Conservation (phyloP, 92 coral and sea anemone species). For the Chrysogorgia sp. region DNA sequence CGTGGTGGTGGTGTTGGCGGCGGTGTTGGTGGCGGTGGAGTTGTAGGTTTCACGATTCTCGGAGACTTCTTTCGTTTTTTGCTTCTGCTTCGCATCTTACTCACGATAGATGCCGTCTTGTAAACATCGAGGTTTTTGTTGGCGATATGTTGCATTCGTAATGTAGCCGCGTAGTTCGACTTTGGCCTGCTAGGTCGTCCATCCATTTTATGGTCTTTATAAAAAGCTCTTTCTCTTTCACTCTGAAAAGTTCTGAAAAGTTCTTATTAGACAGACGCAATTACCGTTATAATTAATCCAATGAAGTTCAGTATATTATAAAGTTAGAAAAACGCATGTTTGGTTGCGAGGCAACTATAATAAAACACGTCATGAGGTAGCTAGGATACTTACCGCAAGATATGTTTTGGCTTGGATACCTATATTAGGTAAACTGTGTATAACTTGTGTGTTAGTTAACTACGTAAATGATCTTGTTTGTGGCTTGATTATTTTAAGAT, state of each 20-base stretch:
- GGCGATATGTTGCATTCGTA: conserved; percentile 20
- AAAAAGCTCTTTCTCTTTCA: not conserved
- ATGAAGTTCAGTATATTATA: not conserved
- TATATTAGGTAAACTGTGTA: too few relatives aligned
- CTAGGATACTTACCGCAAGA: conserved; percentile 7
- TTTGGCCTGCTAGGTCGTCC: conserved; percentile 5
- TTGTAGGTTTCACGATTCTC: conserved; percentile 31
- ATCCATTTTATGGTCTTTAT: not conserved
- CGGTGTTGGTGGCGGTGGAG: conserved; percentile 40
- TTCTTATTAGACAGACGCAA: too few relatives aligned
- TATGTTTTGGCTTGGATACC: not conserved
- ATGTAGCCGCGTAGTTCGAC: conserved; percentile 17
- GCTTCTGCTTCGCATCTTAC: conserved; percentile 66
- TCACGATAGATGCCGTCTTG: conserved; percentile 67
- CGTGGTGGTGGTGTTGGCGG: conserved; percentile 24
- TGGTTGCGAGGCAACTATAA: conserved; percentile 16
- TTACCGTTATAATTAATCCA: not conserved
- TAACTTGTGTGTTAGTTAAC: too few relatives aligned
- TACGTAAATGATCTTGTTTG: too few relatives aligned
- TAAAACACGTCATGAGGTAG: not conserved
- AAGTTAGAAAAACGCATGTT: not conserved
- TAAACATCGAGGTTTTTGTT: conserved; percentile 24
- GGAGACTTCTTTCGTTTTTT: conserved; percentile 12
- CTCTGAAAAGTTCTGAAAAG: too few relatives aligned
- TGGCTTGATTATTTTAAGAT: too few relatives aligned